Conservation (phyloP, 2,888 invertebrate species). For the Lepeophtheirus nordmannii region DNA sequence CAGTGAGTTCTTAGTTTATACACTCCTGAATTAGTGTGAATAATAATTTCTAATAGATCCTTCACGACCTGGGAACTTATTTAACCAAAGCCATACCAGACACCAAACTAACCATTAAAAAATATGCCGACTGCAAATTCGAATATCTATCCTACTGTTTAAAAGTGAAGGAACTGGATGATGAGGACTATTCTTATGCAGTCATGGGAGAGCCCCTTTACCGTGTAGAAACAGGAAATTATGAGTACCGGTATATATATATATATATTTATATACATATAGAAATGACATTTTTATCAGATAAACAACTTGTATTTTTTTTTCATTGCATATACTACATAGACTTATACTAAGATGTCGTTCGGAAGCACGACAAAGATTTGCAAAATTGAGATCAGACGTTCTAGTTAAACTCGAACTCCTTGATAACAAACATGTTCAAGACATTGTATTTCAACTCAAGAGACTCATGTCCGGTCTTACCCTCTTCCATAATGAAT, state of each 20-base stretch:
- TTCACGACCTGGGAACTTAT: constrained; percentile 88
- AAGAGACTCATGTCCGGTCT: constrained; percentile 69
- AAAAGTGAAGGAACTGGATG: constrained; percentile 97
- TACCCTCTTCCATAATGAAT: constrained; percentile 55
- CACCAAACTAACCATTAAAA: constrained; percentile 86
- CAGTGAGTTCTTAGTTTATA: constrained; percentile 43
- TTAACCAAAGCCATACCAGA: constrained; percentile 95
- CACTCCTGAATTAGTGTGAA: background rate
- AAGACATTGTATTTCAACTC: constrained; percentile 43
- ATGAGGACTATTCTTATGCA: constrained; percentile 87
- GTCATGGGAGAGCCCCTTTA: constrained; percentile 88
- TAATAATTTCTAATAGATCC: constrained; percentile 44
- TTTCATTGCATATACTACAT: constrained; percentile 42
- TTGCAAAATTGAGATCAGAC: constrained; percentile 64
- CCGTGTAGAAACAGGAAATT: constrained; percentile 95
- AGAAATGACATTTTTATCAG: constrained; percentile 29
- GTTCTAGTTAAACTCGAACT: constrained; percentile 89
- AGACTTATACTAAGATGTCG: constrained; percentile 83
- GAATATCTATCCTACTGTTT: constrained; percentile 97
- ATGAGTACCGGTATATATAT: constrained; percentile 61
- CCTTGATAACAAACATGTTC: constrained; percentile 92
- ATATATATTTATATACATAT: background rate
- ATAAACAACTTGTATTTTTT: background rate
- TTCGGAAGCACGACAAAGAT: constrained; percentile 71
- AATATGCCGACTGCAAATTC: constrained; percentile 96